Evolutionary conservation across 2,888 invertebrate genomes (phyloP).

Genomic region (Myopa tessellatipennis): DNA sequence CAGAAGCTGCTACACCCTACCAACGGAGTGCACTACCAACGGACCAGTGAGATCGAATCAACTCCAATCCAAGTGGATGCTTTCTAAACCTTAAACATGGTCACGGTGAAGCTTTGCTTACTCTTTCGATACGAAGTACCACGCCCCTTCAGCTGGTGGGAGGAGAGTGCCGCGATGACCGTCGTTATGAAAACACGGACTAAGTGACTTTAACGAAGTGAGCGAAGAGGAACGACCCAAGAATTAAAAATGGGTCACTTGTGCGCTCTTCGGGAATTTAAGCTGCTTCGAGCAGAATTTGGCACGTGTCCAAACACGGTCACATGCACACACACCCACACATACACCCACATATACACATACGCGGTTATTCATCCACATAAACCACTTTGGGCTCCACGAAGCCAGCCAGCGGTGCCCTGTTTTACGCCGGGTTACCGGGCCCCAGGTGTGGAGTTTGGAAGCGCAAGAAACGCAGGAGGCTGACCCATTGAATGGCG

Average conservation of each 20-base stretch:
- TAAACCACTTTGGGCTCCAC: background rate
- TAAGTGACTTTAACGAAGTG: background rate
- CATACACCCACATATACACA: background rate
- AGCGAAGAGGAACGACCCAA: background rate
- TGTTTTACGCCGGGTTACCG: background rate
- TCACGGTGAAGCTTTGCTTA: background rate
- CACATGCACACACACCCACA: background rate
- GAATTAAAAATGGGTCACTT: conserved; percentile 30
- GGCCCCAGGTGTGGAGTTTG: conserved; percentile 23
- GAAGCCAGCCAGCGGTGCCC: background rate
- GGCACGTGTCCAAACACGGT: conserved; percentile 28
- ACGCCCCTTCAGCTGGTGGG: background rate
- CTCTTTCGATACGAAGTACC: background rate
- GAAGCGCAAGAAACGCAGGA: background rate
- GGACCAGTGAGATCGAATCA: too few relatives aligned
- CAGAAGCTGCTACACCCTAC: background rate
- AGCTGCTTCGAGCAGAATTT: conserved; percentile 22
- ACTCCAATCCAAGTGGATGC: too few relatives aligned
- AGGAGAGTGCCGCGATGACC: background rate
- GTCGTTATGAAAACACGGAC: background rate
- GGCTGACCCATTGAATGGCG: too few relatives aligned
- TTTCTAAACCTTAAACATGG: too few relatives aligned
- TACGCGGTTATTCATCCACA: background rate
- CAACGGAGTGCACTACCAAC: background rate
- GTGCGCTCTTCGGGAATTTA: conserved; percentile 20